Evolutionary conservation across 2,888 invertebrate genomes (phyloP).

Genomic region (Chironomus tentans): DNA sequence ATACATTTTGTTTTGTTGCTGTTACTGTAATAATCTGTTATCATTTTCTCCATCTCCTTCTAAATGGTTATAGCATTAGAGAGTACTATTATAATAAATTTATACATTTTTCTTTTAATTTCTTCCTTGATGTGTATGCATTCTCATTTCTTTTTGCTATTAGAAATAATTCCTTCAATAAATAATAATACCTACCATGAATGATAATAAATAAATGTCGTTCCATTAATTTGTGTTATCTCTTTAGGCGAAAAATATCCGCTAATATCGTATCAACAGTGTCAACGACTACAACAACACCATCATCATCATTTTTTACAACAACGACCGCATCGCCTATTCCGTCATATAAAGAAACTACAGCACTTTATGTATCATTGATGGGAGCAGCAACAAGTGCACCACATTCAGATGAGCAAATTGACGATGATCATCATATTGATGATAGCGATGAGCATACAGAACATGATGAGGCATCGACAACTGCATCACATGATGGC

Average conservation of each 20-base stretch:
- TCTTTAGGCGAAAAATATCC: not conserved
- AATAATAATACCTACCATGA: not conserved
- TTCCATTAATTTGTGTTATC: no score
- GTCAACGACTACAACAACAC: no score
- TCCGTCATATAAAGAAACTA: constrained; percentile 30
- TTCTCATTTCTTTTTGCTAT: not conserved
- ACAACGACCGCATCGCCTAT: constrained; percentile 33
- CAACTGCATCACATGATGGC: not conserved
- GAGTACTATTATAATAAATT: not conserved
- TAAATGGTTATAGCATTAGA: not conserved
- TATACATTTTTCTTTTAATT: not conserved
- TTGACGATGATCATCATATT: not conserved
- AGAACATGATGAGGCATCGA: not conserved
- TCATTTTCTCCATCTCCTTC: constrained; percentile 1
- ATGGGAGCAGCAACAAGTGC: constrained; percentile 16
- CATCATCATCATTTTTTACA: not conserved
- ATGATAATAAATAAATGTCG: not conserved
- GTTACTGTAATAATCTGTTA: not conserved
- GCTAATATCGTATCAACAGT: not conserved
- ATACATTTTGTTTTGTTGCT: not conserved
- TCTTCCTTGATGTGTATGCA: not conserved
- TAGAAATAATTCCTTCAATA: not conserved
- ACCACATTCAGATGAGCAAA: not conserved
- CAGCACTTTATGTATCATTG: constrained; percentile 31
- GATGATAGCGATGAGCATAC: not conserved